Conservation (phyloP, 2,113 vertebrate species). For the Paraplagusia blochii region DNA sequence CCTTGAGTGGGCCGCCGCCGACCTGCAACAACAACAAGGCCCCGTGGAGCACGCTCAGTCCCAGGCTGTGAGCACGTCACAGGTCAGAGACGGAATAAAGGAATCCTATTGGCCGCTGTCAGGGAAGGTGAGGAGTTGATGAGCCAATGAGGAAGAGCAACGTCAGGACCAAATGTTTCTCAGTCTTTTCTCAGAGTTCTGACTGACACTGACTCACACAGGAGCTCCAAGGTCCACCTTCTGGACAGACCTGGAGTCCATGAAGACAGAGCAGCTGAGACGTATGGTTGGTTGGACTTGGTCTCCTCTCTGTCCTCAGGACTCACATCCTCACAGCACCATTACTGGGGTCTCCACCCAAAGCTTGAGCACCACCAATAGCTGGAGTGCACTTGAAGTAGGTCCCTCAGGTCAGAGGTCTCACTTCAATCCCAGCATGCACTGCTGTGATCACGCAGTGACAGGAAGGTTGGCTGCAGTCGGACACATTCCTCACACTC, state of each 20-base stretch:
- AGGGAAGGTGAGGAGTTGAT: too few relatives aligned
- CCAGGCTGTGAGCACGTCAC: constrained; percentile 1
- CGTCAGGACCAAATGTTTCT: constrained; percentile 49
- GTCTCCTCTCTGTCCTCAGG: too few relatives aligned
- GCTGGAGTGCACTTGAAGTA: too few relatives aligned
- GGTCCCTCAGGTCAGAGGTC: constrained; percentile 1
- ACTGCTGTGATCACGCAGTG: background rate
- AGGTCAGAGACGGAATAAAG: background rate
- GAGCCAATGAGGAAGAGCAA: constrained; percentile 56
- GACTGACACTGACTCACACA: too few relatives aligned
- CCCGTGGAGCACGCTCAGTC: constrained; percentile 22
- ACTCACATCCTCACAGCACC: too few relatives aligned
- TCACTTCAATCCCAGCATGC: background rate
- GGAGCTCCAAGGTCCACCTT: too few relatives aligned
- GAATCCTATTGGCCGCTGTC: too few relatives aligned
- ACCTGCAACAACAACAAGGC: constrained; percentile 52
- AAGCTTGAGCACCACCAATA: too few relatives aligned
- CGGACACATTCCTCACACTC: constrained; percentile 11
- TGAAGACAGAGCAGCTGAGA: too few relatives aligned
- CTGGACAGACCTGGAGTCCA: too few relatives aligned
- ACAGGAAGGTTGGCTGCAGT: constrained; percentile 7
- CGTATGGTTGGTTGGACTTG: too few relatives aligned
- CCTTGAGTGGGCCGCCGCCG: constrained; percentile 57
- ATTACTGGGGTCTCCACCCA: too few relatives aligned
- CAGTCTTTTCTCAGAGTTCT: constrained; percentile 40